Evolutionary conservation across 2,888 invertebrate genomes (phyloP), one percentile per base, ranked within the genome.

Genomic region (Maniola hyperantus): DNA sequence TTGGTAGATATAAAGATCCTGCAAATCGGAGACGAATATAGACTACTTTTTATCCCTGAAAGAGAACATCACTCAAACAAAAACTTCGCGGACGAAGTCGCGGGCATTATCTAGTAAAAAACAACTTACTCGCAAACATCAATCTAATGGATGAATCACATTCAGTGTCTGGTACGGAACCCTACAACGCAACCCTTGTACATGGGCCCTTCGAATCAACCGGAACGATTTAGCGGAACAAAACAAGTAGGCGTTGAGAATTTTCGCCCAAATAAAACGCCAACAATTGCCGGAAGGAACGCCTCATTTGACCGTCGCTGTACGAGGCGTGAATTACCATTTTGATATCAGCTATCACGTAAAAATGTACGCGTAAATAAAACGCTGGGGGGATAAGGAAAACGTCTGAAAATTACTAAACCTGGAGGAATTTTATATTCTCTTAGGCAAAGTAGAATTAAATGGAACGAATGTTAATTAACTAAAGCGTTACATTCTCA

Each of bases 341-440:
- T 42, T 57, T 64, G 55, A 57, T 62, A 42, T 62, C 62, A 39
- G 62, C 48, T 44, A 55, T 48, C 64, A 55, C 46, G 55, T 36
- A 36, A 54, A 57, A 64, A n/a, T n/a, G 55, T 55, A 42, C 57
- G 57, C 55, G 48, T 64, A 64, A 64, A 57, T 55, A 64, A 33
- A 48, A 64, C 48, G 46, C 7, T 39, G 34, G 48, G 34, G 34
- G 46, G 63, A 63, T 57, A 48, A 64, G 48, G 44, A 18, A 48
- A 57, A 64, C 18, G 64, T 34, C 36, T 48, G 44, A 57, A 57
- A 57, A 57, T 57, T 57, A 57, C 57, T 42, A 13, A 20, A 20
- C 42, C 36, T 39, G 20, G 15, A 57, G 42, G 13, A 39, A 57
- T 57, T 57, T 39, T 42, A 42, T 39, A 42, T 57, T 39, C 55